Base-by-base conservation (phyloP, 2,888 invertebrate species). In the Andrena hattorfiana region DNA sequence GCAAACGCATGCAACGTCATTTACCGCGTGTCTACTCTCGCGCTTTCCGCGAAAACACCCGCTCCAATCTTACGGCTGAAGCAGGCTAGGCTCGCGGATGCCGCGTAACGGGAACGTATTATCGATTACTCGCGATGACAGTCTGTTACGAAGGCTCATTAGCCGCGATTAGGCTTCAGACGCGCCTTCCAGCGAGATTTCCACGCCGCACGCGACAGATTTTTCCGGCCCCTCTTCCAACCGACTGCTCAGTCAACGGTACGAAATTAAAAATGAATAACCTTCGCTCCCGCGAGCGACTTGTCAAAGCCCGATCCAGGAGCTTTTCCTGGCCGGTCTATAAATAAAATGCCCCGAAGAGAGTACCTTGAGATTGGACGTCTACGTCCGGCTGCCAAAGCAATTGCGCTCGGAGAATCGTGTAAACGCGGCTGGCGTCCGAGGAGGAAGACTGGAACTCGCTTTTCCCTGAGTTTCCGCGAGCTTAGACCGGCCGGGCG, bases 331-430 rank as follows among this genome's bases (percentile, higher is more conserved):
- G 54, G 7, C 51, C 4, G 35, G 60, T 69, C 64, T 68, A 77
- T 81, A 83, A 83, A 83, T 83, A 83, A 83, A 82, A 83, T 62
- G 51, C 56, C 32, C 48, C 23, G 54, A n/a, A n/a, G n/a, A 23
- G 69, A 77, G 69, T 60, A 69, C 68, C 77, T 83, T 67, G 68
- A 68, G 63, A 54, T 64, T 60, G 83, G 70, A 64, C 63, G 69
- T 62, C 82, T 62, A 67, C 76, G 82, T 68, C 71, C 62, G 54
- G 70, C 71, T 28, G 72, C 51, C 42, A 54, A 28, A 68, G 72
- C 35, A 56, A 77, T 77, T 56, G 71, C 42, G 67, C 62, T 32
- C 64, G 59, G 82, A 82, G 81, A 77, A 83, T 82, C 77, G 66
- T 71, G 63, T 82, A 82, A 83, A 82, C 83, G 83, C 60, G 54